phyloP scores from a whole-genome alignment of 2,888 invertebrate species.

The Caenorhabditis plicata region DNA sequence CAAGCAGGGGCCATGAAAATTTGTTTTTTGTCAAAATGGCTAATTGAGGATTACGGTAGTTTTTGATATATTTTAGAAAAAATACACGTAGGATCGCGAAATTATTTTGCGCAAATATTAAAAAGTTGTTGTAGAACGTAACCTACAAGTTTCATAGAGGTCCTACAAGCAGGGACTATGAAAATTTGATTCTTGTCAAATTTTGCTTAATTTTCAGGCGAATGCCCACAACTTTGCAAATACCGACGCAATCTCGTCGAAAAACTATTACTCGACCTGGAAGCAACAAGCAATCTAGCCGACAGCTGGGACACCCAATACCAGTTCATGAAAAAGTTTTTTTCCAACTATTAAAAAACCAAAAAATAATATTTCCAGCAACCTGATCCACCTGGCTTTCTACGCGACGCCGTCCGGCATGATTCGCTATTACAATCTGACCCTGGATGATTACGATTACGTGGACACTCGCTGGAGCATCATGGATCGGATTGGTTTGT shows the following conservation, averaged over 20 bases:
- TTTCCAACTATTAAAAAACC: background rate
- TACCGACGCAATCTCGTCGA: slow-evolving; percentile 53
- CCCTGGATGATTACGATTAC: slow-evolving; percentile 46
- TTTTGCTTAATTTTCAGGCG: too few relatives aligned
- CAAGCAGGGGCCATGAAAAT: too few relatives aligned
- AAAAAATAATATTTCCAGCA: slow-evolving; percentile 31
- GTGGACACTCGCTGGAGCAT: slow-evolving; percentile 41
- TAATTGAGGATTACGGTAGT: too few relatives aligned
- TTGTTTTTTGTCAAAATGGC: too few relatives aligned
- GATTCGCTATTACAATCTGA: slow-evolving; percentile 58
- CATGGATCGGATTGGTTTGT: slow-evolving; percentile 36
- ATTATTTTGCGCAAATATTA: too few relatives aligned
- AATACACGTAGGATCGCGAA: too few relatives aligned
- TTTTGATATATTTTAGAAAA: too few relatives aligned
- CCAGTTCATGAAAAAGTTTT: slow-evolving; percentile 48
- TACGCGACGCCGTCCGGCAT: slow-evolving; percentile 63
- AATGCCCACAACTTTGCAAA: slow-evolving; percentile 32
- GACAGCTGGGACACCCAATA: slow-evolving; percentile 60
- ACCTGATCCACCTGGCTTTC: slow-evolving; percentile 61
- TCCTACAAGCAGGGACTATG: too few relatives aligned
- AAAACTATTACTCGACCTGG: slow-evolving; percentile 64
- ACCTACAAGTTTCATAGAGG: too few relatives aligned
- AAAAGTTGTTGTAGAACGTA: too few relatives aligned
- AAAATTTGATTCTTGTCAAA: too few relatives aligned
- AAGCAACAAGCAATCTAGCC: slow-evolving; percentile 60